Base-by-base conservation (phyloP, 1,140 invertebrate genomes). In the Apolygus lucorum region DNA sequence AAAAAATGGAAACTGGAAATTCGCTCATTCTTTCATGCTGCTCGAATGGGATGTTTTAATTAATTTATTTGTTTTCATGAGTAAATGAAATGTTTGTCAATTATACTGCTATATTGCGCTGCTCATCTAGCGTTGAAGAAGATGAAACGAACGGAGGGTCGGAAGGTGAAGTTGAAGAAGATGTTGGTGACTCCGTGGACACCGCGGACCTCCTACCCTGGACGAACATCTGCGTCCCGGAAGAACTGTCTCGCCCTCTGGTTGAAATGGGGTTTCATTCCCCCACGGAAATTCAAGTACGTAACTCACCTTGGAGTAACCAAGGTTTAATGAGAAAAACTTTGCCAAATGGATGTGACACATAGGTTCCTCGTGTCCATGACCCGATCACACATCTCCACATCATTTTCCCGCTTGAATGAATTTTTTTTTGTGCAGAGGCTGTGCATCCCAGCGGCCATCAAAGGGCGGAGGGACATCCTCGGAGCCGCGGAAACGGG, bases 401-500 rank as follows among this genome's bases (percentile, higher is more conserved):
- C n/a, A n/a, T n/a, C n/a, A n/a, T n/a, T n/a, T n/a, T n/a, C n/a
- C n/a, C n/a, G n/a, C n/a, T n/a, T n/a, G n/a, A n/a, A n/a, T n/a
- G n/a, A n/a, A n/a, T n/a, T n/a, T n/a, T n/a, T n/a, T n/a, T n/a
- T n/a, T n/a, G n/a, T 76, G 8, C 87, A 92, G 79, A 78, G 84
- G 27, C 76, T 89, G 59, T 85, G 87, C 8, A 80, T 98, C 29
- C 90, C 93, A 25, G 84, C 92, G 69, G 93, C 95, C 28, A 91
- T 98, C 75, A 83, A 90, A 75, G 93, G 92, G 64, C 80, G 84
- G 59, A 84, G 87, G 81, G 95, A 98, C 81, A 91, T 98, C 74
- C 79, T 98, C 22, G 96, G 95, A 72, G 96, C 95, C 71, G 96
- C 96, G 13, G 94, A 98, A 84, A 99, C 96, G 0, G 96, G 96